Evolutionary conservation across 1,140 invertebrate species (phyloP), one percentile per base, ranked within the genome.

Genomic region (Pararge aegeria): DNA sequence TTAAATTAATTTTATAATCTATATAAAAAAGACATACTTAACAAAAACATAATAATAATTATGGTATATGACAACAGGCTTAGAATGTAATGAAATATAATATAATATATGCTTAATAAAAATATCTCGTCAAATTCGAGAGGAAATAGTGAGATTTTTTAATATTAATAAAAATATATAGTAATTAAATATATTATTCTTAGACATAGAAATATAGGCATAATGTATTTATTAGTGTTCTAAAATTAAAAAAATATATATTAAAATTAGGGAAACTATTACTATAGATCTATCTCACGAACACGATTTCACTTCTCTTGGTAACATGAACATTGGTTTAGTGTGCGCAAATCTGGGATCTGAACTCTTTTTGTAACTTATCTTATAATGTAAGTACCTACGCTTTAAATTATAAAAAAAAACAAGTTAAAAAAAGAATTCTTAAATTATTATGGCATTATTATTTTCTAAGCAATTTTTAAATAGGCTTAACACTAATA

Each of bases 101-200:
- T 42, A 46, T 29, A 42, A 55, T 30, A 34, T 56, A 38, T 56
- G 46, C 40, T 54, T 55, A 55, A 55, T 48, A 15, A 51, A 30
- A 56, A 34, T 2, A 3, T 58, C 62, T 63, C 61, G 64, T 29
- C 10, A 2, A 38, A 67, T 54, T 51, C 65, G 71, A 67, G 64
- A 61, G 48, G 15, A 54, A 69, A 76, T 80, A 80, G 78, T 80
- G 78, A 80, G 78, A 80, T 78, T 78, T 80, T 68, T 64, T 66
- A 74, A 50, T 56, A 64, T 55, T 60, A 55, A 65, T 61, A 64
- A 66, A 57, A 65, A 38, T 38, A 49, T 24, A 53, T 60, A 60
- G 40, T 48, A 34, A 19, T 48, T 2, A 40, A 40, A 24, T 54
- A 1, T 34, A 34, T 42, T 37, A 19, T 40, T 20, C 15, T 49